Percentiles rank a stretch among this genome's conserved stretches.
These are phyloP conservation scores for Ectemnius lituratus DNA, from an alignment of 2,888 invertebrate genomes.

Conservation along the genomic window DNA sequence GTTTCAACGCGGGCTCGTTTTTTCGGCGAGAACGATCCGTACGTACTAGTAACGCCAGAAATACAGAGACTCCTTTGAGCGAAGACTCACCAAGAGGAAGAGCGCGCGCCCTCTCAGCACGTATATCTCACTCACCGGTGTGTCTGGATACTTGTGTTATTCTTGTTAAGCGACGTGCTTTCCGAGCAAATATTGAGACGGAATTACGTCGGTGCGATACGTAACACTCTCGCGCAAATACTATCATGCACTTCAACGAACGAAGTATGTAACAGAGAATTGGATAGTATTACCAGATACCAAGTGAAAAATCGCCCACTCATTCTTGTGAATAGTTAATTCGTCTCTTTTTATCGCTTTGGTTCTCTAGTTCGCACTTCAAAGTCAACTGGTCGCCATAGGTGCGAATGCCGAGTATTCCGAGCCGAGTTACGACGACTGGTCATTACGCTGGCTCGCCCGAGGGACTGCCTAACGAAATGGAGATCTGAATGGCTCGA, in stretches of 20 bases:
- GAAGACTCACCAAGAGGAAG: background rate
- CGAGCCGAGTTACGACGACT: slow-evolving; percentile 44
- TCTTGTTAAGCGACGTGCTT: slow-evolving; percentile 5
- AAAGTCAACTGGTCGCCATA: slow-evolving; percentile 41
- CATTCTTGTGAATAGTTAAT: slow-evolving; percentile 14
- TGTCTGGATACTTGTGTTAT: background rate
- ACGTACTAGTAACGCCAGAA: background rate
- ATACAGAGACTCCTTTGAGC: background rate
- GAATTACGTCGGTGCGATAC: background rate
- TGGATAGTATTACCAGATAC: background rate
- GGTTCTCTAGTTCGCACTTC: slow-evolving; percentile 2
- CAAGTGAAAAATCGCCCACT: background rate
- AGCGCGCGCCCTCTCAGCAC: no score
- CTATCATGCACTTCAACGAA: no score
- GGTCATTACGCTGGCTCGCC: slow-evolving; percentile 46
- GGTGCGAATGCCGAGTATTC: slow-evolving; percentile 33
- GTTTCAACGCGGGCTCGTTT: background rate
- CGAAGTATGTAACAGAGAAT: no score
- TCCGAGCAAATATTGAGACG: slow-evolving; percentile 4
- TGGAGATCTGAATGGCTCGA: slow-evolving; percentile 39
- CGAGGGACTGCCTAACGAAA: slow-evolving; percentile 41
- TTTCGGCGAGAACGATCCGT: background rate
- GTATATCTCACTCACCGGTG: no score
- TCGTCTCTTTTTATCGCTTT: slow-evolving; percentile 13
- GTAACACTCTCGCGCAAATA: no score